phyloP scores from a whole-genome alignment of 2,888 invertebrate genomes.

The Nomada fucata region DNA sequence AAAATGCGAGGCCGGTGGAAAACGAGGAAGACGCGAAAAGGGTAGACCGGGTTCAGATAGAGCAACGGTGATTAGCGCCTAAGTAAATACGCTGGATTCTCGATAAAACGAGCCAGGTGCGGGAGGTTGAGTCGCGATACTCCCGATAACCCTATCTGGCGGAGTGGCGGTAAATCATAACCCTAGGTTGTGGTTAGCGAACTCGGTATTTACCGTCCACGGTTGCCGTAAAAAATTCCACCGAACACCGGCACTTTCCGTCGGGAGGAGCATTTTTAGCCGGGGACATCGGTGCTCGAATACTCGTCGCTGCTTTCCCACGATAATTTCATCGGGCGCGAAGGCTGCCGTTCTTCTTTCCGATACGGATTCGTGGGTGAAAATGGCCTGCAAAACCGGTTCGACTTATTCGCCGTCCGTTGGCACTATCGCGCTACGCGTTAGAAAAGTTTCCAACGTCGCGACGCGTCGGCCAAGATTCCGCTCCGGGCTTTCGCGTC shows the following conservation, averaged over 20 bases:
- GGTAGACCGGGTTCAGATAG: constrained; percentile 66
- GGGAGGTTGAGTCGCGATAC: constrained; percentile 72
- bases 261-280: constrained; percentile 28
- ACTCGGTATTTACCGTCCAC: constrained; percentile 65
- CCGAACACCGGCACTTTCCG: constrained; percentile 33
- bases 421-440: background rate
- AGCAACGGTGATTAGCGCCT: constrained; percentile 79
- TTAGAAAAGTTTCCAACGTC: background rate
- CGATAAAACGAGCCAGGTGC: constrained; percentile 68
- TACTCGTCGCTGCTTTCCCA: constrained; percentile 38
- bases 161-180: constrained; percentile 77
- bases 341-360: background rate
- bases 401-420: background rate
- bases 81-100: constrained; percentile 82
- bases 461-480: background rate
- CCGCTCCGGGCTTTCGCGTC: constrained; percentile 11
- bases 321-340: constrained; percentile 32
- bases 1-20: constrained; percentile 10
- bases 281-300: constrained; percentile 7
- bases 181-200: constrained; percentile 56
- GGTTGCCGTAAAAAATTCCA: constrained; percentile 53
- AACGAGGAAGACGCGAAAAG: constrained; percentile 28
- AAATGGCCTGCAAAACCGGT: constrained; percentile 8
- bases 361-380: constrained; percentile 10
- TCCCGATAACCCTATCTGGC: constrained; percentile 76